Evolutionary conservation across 2,797 vertebrate genomes (phyloP).

Genomic region (Trachurus trachurus): DNA sequence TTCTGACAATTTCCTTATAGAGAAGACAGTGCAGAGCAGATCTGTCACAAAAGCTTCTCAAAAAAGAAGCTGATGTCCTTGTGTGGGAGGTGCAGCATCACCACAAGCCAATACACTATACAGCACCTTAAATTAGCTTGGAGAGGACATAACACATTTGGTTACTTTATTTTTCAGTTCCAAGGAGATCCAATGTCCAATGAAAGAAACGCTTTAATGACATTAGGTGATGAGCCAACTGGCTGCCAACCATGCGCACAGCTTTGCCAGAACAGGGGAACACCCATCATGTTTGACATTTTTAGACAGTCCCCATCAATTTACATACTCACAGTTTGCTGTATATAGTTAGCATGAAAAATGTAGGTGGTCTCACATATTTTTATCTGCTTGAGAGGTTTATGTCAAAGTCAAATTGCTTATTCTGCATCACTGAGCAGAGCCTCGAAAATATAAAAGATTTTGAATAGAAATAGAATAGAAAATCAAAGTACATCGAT

Average conservation of each 20-base stretch:
- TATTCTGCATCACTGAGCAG: conserved; percentile 20
- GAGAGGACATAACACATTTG: conserved; percentile 12
- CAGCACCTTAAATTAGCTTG: conserved; percentile 33
- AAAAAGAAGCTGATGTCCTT: conserved; percentile 45
- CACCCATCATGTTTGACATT: conserved; percentile 22
- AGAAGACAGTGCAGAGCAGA: conserved; percentile 37
- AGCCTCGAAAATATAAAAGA: conserved; percentile 16
- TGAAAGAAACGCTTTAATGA: conserved; percentile 14
- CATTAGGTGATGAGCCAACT: conserved; percentile 29
- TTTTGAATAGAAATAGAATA: not conserved
- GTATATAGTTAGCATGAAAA: conserved; percentile 25
- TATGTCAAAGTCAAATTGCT: conserved; percentile 19
- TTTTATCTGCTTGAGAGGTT: conserved; percentile 16
- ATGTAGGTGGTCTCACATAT: conserved; percentile 2
- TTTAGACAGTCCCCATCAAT: conserved; percentile 17
- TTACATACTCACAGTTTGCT: conserved; percentile 18
- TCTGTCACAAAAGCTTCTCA: conserved; percentile 50
- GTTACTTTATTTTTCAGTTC: conserved; percentile 7
- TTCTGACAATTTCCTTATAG: conserved; percentile 38
- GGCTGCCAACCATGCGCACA: conserved; percentile 19
- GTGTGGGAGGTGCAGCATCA: conserved; percentile 57
- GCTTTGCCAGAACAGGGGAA: conserved; percentile 20
- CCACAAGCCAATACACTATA: conserved; percentile 8
- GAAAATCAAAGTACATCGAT: not conserved
- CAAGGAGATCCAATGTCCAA: conserved; percentile 7